A percentile compares a stretch with the other conserved stretches of the same genome.
Conservation (phyloP, 2,888 invertebrate genomes). For the Drosophila mulleri region DNA sequence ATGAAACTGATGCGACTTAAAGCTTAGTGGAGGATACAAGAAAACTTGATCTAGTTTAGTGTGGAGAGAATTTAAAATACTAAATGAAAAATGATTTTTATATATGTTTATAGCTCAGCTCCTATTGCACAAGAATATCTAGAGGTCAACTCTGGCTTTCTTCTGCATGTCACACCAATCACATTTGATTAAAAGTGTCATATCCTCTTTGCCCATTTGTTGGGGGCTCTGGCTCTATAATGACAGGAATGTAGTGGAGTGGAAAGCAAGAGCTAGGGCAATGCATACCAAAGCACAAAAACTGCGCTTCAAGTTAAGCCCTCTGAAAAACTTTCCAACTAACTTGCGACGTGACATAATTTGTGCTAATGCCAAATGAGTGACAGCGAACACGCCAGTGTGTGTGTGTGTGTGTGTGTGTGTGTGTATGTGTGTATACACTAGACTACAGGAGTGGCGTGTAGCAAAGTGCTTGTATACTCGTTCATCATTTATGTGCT, state of each 20-base stretch:
- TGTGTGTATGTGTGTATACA: background rate
- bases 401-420: background rate
- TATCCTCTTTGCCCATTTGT: background rate
- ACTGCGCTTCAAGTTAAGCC: constrained; percentile 59
- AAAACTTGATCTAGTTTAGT: no score
- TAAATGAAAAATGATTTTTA: background rate
- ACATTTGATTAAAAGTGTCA: background rate
- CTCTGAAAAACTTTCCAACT: constrained; percentile 62
- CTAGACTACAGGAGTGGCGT: constrained; percentile 11
- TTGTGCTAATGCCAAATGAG: constrained; percentile 66
- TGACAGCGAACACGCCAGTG: constrained; percentile 34
- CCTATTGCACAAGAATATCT: no score
- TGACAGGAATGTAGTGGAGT: constrained; percentile 27
- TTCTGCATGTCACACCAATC: background rate
- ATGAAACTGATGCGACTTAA: constrained; percentile 6
- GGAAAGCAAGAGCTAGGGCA: constrained; percentile 16
- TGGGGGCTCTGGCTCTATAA: background rate
- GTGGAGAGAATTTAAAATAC: background rate
- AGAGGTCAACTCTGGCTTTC: background rate
- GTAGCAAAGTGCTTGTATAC: background rate
- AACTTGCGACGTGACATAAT: constrained; percentile 74
- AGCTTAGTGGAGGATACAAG: background rate
- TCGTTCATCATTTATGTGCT: background rate
- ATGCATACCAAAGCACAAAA: constrained; percentile 37
- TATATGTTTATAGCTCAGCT: background rate